A percentile compares a stretch with the other conserved stretches of the same genome.
Evolutionary conservation across 2,113 vertebrate genomes (phyloP).

Genomic region (Neomonachus schauinslandi): DNA sequence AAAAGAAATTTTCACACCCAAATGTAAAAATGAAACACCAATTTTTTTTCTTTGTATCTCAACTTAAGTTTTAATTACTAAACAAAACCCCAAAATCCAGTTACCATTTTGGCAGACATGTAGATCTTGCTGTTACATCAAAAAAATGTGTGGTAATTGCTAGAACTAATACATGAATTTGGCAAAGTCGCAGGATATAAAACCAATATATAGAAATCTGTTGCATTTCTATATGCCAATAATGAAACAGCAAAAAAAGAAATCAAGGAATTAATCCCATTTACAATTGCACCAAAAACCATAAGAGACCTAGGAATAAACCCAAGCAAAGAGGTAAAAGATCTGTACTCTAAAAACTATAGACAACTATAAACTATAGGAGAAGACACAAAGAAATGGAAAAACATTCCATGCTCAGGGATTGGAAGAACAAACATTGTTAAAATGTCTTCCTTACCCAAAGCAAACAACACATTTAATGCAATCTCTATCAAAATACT

Average conservation of each 20-base stretch:
- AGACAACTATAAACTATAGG: background rate
- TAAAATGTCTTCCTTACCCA: no score
- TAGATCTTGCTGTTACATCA: background rate
- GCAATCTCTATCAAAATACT: no score
- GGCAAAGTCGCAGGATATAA: background rate
- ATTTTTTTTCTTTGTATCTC: background rate
- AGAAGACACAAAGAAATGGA: no score
- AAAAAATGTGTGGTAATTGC: background rate
- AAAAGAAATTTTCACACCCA: background rate
- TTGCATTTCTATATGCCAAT: background rate
- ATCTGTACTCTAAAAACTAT: background rate
- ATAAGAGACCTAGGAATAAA: background rate
- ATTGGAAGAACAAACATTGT: no score
- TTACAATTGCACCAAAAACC: background rate
- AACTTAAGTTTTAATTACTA: background rate
- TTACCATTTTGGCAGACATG: background rate
- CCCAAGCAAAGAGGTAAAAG: background rate
- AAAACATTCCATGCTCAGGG: no score
- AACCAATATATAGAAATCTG: background rate
- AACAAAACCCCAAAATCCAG: background rate
- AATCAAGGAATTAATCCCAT: background rate
- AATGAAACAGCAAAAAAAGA: background rate
- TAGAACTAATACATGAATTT: background rate
- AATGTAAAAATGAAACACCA: background rate
- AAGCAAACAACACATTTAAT: no score